phyloP scores from a whole-genome alignment of 2,113 vertebrate genomes.

The Rutilus rutilus region DNA sequence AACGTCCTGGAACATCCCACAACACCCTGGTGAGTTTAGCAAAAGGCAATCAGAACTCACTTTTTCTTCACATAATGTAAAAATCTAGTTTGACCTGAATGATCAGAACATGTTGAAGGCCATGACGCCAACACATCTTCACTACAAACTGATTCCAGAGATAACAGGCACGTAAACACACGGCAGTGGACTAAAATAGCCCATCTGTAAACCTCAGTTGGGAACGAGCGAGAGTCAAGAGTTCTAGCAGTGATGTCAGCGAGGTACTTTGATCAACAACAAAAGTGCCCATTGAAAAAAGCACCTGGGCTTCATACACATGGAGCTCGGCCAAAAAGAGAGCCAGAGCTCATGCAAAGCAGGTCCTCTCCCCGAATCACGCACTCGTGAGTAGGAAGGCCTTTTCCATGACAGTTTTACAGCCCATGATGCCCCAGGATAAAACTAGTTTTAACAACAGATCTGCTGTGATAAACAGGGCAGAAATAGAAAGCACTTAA shows the following conservation, averaged over 20 bases:
- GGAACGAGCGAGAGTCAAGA: not conserved
- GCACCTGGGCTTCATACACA: not conserved
- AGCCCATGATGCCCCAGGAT: not conserved
- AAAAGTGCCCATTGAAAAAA: slow-evolving; percentile 8
- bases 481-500: slow-evolving; percentile 29
- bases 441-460: slow-evolving; percentile 1
- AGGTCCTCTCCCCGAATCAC: slow-evolving; percentile 4
- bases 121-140: not conserved
- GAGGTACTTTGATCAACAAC: slow-evolving; percentile 17
- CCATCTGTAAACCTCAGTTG: not conserved
- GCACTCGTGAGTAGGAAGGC: not conserved
- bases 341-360: slow-evolving; percentile 16
- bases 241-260: slow-evolving; percentile 14
- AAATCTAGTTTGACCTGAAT: slow-evolving; percentile 1
- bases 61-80: not conserved
- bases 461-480: not conserved
- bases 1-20: not conserved
- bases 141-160: slow-evolving; percentile 24
- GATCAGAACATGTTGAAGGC: not conserved
- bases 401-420: slow-evolving; percentile 29
- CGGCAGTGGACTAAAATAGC: not conserved
- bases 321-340: slow-evolving; percentile 10
- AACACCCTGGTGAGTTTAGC: not conserved
- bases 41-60: not conserved
- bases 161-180: slow-evolving; percentile 35